Evolutionary conservation across 2,888 invertebrate genomes (phyloP).

Genomic region (Acleris literana): DNA sequence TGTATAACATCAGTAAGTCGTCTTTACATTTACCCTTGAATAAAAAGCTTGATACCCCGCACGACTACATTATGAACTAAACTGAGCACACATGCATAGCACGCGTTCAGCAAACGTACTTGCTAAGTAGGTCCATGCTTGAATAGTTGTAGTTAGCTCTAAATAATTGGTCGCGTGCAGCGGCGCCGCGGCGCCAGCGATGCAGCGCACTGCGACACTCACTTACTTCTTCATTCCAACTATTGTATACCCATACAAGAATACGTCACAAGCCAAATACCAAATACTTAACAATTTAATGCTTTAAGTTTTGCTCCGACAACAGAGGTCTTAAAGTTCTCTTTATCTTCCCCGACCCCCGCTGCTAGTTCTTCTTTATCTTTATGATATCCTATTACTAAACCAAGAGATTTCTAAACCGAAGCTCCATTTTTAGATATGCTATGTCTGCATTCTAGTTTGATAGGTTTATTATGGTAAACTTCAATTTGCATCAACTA

Average conservation of each 20-base stretch:
- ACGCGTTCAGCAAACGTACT: conserved; percentile 24
- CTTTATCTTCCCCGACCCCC: neutral
- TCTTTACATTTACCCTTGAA: neutral
- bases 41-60: neutral
- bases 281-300: neutral
- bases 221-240: conserved; percentile 44
- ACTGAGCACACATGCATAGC: neutral
- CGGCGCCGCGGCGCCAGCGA: conserved; percentile 67
- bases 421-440: conserved; percentile 9
- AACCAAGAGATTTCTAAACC: conserved; percentile 10
- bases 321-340: neutral
- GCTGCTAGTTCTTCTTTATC: neutral
- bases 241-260: neutral
- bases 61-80: neutral
- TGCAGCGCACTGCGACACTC: conserved; percentile 73
- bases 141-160: conserved; percentile 51
- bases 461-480: conserved; percentile 33
- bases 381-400: conserved; percentile 9
- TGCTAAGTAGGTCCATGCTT: conserved; percentile 44
- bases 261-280: neutral
- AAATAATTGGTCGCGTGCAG: conserved; percentile 77
- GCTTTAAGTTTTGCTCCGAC: neutral
- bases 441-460: conserved; percentile 20
- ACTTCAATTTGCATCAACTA: conserved; percentile 28
- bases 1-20: too few relatives aligned